Base-by-base conservation (phyloP, 2,113 vertebrate genomes). In the Osmerus eperlanus region DNA sequence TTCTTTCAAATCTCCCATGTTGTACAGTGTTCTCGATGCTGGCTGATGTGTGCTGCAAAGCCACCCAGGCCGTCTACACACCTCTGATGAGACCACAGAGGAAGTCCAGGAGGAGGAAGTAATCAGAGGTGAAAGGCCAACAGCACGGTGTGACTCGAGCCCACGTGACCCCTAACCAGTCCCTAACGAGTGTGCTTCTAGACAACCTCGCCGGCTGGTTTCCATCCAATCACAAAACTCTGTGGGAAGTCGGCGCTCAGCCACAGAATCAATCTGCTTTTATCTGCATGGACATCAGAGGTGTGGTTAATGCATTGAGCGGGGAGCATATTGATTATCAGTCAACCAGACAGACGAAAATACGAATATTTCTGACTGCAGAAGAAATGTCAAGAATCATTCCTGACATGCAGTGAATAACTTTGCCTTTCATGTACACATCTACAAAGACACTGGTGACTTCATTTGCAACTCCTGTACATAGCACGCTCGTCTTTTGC, bases 241-340 rank as follows among this genome's bases (percentile, higher is more conserved):
- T 67, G 61, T 53, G 51, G 76, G 59, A 75, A 55, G 32, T 67
- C 23, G 3, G 41, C 18, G 23, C 67, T 74, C 47, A 56, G 70
- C 19, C 53, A 65, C 15, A 32, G 25, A 72, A 70, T 71, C 75
- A 64, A 56, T 77, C 36, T n/a, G 9, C 41, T 18, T 76, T 19
- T 53, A 65, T 19, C n/a, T 41, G 41, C 19, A 54, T 67, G 51
- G 70, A n/a, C 21, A 67, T 60, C 64, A 66, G 29, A 52, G 63
- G 65, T 54, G 64, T 77, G 74, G 77, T 82, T 81, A 68, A 73
- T 63, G 52, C 23, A 75, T 76, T 71, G 68, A 76, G 72, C 32
- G 18, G 36, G 28, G 14, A 14, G 7, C 52, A 67, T 70, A 80
- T 61, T 54, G 68, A n/a, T 56, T 56, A 56, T 0, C 55, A 56